phyloP scores from a whole-genome alignment of 2,797 vertebrate genomes.

The Phaenicophaeus curvirostris region DNA sequence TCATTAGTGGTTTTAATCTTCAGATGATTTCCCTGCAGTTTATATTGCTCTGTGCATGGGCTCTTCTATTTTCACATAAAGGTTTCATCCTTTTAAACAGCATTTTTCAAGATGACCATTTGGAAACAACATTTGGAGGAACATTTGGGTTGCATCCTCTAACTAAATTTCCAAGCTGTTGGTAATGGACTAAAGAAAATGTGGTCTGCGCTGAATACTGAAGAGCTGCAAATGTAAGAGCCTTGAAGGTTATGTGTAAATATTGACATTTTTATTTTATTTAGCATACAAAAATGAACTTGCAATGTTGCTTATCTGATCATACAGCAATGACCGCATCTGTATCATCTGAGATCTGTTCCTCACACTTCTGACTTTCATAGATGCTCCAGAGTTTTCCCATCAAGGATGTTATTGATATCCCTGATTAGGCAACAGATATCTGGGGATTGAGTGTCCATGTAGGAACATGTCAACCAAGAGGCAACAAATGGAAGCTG shows the following conservation, averaged over 20 bases:
- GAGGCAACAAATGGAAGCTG: slow-evolving; percentile 42
- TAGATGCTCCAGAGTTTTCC: slow-evolving; percentile 65
- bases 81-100: slow-evolving; percentile 71
- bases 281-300: slow-evolving; percentile 76
- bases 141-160: slow-evolving; percentile 88
- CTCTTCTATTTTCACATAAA: slow-evolving; percentile 65
- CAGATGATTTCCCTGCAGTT: slow-evolving; percentile 55
- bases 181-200: slow-evolving; percentile 80
- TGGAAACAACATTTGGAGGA: slow-evolving; percentile 84
- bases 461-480: slow-evolving; percentile 64
- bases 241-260: slow-evolving; percentile 83
- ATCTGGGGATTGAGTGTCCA: slow-evolving; percentile 60
- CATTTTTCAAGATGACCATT: slow-evolving; percentile 79
- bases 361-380: slow-evolving; percentile 75
- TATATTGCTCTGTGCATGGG: slow-evolving; percentile 32
- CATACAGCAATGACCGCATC: slow-evolving; percentile 60
- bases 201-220: slow-evolving; percentile 77
- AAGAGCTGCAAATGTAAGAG: slow-evolving; percentile 75
- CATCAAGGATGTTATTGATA: slow-evolving; percentile 62
- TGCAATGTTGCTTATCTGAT: slow-evolving; percentile 71
- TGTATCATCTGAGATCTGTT: slow-evolving; percentile 54
- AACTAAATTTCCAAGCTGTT: slow-evolving; percentile 90
- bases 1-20: slow-evolving; percentile 72
- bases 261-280: slow-evolving; percentile 82
- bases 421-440: slow-evolving; percentile 73